Percentiles rank a stretch among this genome's conserved stretches.
Conservation (phyloP, 2,797 vertebrate genomes). For the Chromis chromis region DNA sequence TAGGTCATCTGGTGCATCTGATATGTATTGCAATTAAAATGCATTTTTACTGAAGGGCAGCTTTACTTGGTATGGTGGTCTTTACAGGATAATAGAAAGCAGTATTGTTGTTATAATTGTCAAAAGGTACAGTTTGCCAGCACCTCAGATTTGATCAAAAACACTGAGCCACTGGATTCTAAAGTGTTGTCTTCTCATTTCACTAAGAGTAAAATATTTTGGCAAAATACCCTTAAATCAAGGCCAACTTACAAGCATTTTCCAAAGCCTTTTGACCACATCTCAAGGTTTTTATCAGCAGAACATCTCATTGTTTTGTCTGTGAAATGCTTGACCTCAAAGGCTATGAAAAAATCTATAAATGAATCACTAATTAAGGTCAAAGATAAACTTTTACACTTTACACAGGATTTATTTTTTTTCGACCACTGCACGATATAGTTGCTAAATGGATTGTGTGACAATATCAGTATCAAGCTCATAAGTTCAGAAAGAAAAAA, state of each 20-base stretch:
- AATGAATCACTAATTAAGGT: background rate
- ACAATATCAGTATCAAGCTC: background rate
- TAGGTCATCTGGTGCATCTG: constrained; percentile 1
- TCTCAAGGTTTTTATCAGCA: background rate
- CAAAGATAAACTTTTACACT: background rate
- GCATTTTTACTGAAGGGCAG: background rate
- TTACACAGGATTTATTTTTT: background rate
- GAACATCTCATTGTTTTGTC: background rate
- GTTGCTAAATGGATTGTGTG: background rate
- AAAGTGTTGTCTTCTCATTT: constrained; percentile 5
- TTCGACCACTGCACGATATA: background rate
- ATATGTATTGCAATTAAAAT: background rate
- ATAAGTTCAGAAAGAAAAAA: background rate
- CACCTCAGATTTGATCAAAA: background rate
- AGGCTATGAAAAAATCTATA: background rate
- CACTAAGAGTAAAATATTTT: background rate
- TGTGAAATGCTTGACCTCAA: background rate
- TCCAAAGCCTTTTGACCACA: background rate
- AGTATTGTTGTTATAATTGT: background rate
- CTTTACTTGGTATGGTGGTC: constrained; percentile 10
- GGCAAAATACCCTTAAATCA: background rate
- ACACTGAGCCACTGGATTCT: background rate
- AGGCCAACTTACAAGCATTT: background rate
- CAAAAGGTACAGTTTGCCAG: background rate
- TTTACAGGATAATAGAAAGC: background rate